phyloP scores from a whole-genome alignment of 2,113 vertebrate genomes.

The Clarias magur region DNA sequence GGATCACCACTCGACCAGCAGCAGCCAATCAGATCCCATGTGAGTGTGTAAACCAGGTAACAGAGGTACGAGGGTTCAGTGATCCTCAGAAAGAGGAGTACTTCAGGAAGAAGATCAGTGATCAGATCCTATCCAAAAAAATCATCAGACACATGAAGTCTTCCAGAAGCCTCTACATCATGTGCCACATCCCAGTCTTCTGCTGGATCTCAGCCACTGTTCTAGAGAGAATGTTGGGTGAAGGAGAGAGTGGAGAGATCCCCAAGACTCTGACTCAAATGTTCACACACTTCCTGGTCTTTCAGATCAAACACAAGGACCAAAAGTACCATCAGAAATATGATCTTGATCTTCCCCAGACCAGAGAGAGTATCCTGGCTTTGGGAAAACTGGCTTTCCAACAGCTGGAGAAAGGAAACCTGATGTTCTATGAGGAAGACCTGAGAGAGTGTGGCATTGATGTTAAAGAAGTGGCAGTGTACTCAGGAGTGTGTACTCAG shows the following conservation, averaged over 20 bases:
- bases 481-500: neutral
- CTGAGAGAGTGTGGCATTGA: neutral
- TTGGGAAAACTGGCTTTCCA: constrained; percentile 3
- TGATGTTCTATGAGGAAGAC: neutral
- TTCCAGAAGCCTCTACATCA: neutral
- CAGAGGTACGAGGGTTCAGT: neutral
- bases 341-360: neutral
- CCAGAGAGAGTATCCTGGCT: neutral
- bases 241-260: neutral
- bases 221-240: neutral
- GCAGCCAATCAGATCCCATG: neutral
- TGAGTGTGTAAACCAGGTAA: neutral
- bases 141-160: neutral
- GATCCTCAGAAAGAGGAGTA: neutral
- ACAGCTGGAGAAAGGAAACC: neutral
- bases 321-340: too few relatives aligned
- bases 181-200: neutral
- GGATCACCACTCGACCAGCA: neutral
- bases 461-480: neutral
- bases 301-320: too few relatives aligned
- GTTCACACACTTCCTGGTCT: neutral
- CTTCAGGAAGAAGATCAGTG: neutral
- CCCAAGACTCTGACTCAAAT: neutral
- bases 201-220: neutral
- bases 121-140: neutral